Conservation (phyloP, 2,797 vertebrate genomes). For the Cygnus olor region DNA sequence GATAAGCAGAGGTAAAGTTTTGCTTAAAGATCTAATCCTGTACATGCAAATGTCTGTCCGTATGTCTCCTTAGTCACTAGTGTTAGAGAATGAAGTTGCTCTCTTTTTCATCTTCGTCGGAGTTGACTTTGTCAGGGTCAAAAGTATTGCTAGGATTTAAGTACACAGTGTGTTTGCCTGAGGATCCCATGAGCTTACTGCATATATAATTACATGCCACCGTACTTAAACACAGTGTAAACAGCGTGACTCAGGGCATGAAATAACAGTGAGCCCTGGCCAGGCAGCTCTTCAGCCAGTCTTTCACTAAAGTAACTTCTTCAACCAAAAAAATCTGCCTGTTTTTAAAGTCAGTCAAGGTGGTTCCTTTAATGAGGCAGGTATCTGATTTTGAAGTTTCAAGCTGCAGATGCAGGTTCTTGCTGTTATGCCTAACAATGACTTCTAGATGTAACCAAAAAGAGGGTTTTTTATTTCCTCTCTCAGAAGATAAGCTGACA, state of each 20-base stretch:
- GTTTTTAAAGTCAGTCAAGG: background rate
- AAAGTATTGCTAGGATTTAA: background rate
- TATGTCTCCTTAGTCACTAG: background rate
- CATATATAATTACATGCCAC: background rate
- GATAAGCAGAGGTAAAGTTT: background rate
- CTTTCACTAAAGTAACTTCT: background rate
- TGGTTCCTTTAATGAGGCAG: background rate
- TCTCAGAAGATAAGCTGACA: background rate
- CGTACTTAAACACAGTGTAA: background rate
- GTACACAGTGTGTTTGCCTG: background rate
- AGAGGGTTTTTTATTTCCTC: background rate
- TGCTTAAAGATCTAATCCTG: background rate
- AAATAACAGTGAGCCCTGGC: background rate
- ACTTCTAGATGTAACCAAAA: background rate
- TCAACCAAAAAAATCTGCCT: background rate
- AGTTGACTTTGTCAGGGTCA: background rate
- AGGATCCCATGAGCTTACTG: background rate
- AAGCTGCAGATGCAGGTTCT: background rate
- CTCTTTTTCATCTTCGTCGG: background rate
- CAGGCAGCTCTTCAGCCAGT: background rate
- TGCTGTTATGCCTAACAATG: background rate
- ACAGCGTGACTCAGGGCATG: background rate
- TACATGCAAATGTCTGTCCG: too few species aligned
- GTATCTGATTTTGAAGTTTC: background rate
- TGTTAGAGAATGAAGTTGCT: background rate